phyloP scores from a whole-genome alignment of 2,797 vertebrate genomes.

The Podarcis lilfordi region DNA sequence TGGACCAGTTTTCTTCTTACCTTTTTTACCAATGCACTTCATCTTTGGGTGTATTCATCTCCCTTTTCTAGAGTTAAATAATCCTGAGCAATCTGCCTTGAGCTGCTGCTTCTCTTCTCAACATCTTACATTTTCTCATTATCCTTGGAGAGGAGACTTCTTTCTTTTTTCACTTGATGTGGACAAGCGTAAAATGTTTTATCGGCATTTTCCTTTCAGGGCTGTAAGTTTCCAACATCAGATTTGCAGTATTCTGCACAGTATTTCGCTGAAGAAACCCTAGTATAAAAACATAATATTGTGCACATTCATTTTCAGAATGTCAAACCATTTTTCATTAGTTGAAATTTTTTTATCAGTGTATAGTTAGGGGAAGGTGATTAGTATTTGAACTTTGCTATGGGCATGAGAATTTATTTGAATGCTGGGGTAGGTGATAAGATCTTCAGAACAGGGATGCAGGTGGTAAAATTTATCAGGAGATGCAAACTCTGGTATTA shows the following conservation, averaged over 20 bases:
- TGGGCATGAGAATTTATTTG: background rate
- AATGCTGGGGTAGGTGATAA: background rate
- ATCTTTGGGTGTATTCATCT: background rate
- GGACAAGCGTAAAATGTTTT: background rate
- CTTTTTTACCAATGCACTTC: background rate
- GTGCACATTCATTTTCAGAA: background rate
- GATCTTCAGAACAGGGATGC: background rate
- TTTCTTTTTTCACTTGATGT: background rate
- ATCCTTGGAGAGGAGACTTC: background rate
- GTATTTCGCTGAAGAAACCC: background rate
- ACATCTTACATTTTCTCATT: background rate
- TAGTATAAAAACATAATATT: background rate
- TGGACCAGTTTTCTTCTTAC: background rate
- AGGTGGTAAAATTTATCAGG: background rate
- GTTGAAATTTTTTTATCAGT: background rate
- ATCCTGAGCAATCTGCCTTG: background rate
- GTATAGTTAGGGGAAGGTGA: background rate
- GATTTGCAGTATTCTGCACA: background rate
- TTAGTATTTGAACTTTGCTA: background rate
- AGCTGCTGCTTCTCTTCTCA: background rate
- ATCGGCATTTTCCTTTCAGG: background rate
- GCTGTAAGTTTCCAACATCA: background rate
- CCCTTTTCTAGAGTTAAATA: background rate
- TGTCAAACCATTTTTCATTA: background rate
- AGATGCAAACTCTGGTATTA: background rate